A percentile compares a stretch with the other conserved stretches of the same genome.
Conservation (phyloP, 2,113 vertebrate genomes). For the Crotalus helleri region DNA sequence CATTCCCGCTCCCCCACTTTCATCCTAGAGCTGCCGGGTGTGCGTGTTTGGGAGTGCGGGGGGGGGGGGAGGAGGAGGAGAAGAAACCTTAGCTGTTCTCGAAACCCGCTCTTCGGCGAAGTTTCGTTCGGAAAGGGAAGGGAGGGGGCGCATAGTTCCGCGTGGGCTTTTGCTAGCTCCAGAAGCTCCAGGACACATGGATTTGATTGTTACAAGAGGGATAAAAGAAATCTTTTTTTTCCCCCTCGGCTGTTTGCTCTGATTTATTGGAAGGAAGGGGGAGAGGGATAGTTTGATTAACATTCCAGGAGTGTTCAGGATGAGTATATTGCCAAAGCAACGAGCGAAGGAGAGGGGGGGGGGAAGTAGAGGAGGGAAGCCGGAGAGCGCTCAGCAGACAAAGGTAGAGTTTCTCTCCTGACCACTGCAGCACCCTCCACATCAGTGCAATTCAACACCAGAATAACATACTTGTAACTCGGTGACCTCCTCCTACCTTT, state of each 20-base stretch:
- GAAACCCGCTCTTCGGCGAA: not conserved
- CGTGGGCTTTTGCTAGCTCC: not conserved
- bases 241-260: not conserved
- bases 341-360: not conserved
- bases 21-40: not conserved
- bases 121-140: not conserved
- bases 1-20: not conserved
- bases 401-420: not conserved
- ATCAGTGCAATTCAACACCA: not conserved
- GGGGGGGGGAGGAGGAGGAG: rapidly evolving
- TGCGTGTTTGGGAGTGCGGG: not conserved
- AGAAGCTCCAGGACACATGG: not conserved
- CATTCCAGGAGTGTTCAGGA: constrained; percentile 5
- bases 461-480: not conserved
- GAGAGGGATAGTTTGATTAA: not conserved
- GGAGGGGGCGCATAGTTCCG: not conserved
- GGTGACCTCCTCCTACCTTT: constrained; percentile 5
- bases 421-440: not conserved
- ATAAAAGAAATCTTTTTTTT: not conserved
- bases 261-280: not conserved
- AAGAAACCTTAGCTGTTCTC: not conserved
- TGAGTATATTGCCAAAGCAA: constrained; percentile 15
- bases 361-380: not conserved
- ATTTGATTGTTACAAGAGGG: not conserved
- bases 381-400: not conserved